Evolutionary conservation across 2,113 vertebrate genomes (phyloP), one percentile per base, ranked within the genome.

Genomic region (Trogon melanurus): DNA sequence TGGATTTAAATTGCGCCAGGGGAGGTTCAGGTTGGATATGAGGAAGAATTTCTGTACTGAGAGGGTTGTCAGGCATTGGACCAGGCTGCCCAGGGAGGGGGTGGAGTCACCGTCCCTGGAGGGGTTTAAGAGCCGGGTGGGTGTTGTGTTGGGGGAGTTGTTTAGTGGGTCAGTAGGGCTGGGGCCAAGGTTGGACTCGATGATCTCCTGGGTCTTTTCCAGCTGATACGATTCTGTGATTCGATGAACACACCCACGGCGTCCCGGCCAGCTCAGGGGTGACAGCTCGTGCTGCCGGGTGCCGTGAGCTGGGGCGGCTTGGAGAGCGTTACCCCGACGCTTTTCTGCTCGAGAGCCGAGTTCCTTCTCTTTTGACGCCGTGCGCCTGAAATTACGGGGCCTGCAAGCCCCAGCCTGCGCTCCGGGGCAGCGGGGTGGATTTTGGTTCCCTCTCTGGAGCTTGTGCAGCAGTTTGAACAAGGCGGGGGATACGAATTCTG

Each of bases 341-440:
- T 89, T 44, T 30, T 2, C 19, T 75, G 16, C 56, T 36, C 5
- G 11, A 36, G 44, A 64, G 13, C 51, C 3, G 8, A 70, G 45
- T 64, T 58, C 4, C 23, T 57, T 61, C 20, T 3, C 3, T 64
- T 53, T 41, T 19, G 5, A 3, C 9, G 0, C 19, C 5, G 1
- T 3, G 0, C 0, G 1, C 48, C 5, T 15, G 29, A 25, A 32
- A 5, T 16, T 2, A 1, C 0, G 15, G n/a, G 36, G 23, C 1
- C 53, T 21, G 51, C 23, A 18, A 25, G 79, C 10, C 2, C 0
- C 50, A 9, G 44, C 2, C 70, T 27, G n/a, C 0, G 3, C 4
- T 7, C 5, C 9, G 51, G 41, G 57, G 58, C 19, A 16, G 21
- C 0, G 1, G 2, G 12, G 41, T 57, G 36, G 27, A 7, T 34